Conservation (phyloP, 2,888 invertebrate species). For the Trachelus iudaicus region DNA sequence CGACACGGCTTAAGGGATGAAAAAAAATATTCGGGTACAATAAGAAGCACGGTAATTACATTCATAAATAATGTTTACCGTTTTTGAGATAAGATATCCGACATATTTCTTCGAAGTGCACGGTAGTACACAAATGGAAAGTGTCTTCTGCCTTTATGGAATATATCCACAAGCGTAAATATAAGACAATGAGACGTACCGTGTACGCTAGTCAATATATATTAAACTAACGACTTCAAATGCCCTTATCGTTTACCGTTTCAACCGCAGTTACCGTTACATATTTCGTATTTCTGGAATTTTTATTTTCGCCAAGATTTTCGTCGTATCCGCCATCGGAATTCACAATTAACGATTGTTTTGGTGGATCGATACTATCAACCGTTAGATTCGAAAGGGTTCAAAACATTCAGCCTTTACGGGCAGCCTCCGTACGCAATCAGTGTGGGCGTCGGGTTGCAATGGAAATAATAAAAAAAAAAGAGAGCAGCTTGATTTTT, state of each 20-base stretch:
- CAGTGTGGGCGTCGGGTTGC: neutral
- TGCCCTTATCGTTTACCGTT: neutral
- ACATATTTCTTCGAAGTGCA: neutral
- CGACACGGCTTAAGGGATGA: neutral
- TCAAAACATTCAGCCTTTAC: neutral
- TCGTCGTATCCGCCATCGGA: neutral
- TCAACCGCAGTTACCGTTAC: neutral
- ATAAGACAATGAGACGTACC: neutral
- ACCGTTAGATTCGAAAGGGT: neutral
- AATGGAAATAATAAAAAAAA: conserved; percentile 1
- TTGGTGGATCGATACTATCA: neutral
- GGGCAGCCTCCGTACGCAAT: neutral
- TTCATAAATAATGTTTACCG: neutral
- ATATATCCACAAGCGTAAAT: neutral
- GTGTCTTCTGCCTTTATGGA: neutral
- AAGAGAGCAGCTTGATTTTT: neutral
- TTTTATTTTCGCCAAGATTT: neutral
- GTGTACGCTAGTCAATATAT: neutral
- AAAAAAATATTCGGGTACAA: neutral
- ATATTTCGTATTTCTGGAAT: neutral
- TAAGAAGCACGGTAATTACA: neutral
- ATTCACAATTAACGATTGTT: neutral
- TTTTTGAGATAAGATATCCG: neutral
- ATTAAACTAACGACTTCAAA: neutral
- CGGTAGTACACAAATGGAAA: neutral